Conservation (phyloP, 2,113 vertebrate species). For the Lates calcarifer region DNA sequence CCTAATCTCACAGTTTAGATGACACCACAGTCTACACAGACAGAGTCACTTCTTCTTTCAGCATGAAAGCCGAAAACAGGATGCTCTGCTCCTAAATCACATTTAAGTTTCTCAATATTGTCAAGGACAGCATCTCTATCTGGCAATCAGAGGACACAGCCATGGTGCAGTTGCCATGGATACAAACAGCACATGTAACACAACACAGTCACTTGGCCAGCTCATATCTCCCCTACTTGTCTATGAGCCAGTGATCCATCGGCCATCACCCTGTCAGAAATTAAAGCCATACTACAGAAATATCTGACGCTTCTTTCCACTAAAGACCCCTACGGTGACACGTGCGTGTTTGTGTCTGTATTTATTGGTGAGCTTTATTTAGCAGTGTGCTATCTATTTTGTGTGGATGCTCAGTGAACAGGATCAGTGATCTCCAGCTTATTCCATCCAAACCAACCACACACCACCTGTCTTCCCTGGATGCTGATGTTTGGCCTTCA, state of each 20-base stretch:
- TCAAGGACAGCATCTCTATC: slow-evolving; percentile 62
- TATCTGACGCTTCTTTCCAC: slow-evolving; percentile 61
- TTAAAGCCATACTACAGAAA: slow-evolving; percentile 72
- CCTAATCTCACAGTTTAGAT: slow-evolving; percentile 28
- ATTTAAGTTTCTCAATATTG: slow-evolving; percentile 51
- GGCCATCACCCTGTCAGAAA: slow-evolving; percentile 77
- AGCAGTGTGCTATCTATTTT: slow-evolving; percentile 55
- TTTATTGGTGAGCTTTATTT: slow-evolving; percentile 71
- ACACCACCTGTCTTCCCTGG: slow-evolving; percentile 35
- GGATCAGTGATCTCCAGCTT: slow-evolving; percentile 19
- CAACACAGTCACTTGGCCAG: slow-evolving; percentile 69
- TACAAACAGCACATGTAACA: slow-evolving; percentile 81
- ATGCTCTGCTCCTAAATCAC: slow-evolving; percentile 50
- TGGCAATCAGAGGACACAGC: slow-evolving; percentile 65
- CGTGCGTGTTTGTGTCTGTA: slow-evolving; percentile 43
- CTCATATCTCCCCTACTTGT: slow-evolving; percentile 78
- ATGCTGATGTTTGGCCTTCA: slow-evolving; percentile 48
- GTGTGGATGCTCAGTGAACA: background rate
- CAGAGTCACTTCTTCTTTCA: slow-evolving; percentile 28
- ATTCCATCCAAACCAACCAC: slow-evolving; percentile 34
- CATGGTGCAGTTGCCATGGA: slow-evolving; percentile 80
- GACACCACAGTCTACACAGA: background rate
- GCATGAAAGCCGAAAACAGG: background rate
- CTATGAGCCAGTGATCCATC: slow-evolving; percentile 73
- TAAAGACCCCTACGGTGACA: slow-evolving; percentile 43